Evolutionary conservation across 2,797 vertebrate genomes (phyloP).

Genomic region (Rhinophrynus dorsalis): DNA sequence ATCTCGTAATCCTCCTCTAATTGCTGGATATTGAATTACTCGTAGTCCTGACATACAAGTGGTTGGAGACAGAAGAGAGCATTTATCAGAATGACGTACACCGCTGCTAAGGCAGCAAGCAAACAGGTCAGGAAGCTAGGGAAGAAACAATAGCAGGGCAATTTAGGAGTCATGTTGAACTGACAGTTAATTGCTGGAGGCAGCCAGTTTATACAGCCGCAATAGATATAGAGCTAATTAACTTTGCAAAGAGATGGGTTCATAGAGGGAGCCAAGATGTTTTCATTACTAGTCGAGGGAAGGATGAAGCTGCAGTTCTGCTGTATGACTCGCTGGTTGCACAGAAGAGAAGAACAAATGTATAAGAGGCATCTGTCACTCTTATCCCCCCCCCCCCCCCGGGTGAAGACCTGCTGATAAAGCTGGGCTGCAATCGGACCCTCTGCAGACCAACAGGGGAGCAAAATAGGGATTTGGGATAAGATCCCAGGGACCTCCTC

Average conservation of each 20-base stretch:
- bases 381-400: too few species aligned
- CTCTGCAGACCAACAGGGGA: too few species aligned
- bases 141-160: constrained; percentile 10
- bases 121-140: constrained; percentile 17
- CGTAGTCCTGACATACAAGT: constrained; percentile 7
- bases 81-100: constrained; percentile 22
- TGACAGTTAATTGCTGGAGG: constrained; percentile 8
- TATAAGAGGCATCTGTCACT: too few species aligned
- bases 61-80: constrained; percentile 2
- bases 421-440: too few species aligned
- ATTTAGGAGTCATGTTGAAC: constrained; percentile 9
- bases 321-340: neutral
- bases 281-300: neutral
- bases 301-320: neutral
- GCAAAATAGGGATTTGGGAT: too few species aligned
- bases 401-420: too few species aligned
- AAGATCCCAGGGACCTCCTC: too few species aligned
- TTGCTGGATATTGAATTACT: constrained; percentile 32
- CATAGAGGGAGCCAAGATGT: neutral
- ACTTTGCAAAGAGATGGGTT: neutral
- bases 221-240: constrained; percentile 12
- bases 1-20: constrained; percentile 20
- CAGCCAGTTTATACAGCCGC: constrained; percentile 1
- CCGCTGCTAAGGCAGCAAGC: constrained; percentile 10
- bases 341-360: neutral